Percentiles rank a stretch among this genome's conserved stretches.
These are phyloP conservation scores for Sinella curviseta DNA, from an alignment of 1,140 invertebrate species.

Conservation along the genomic window DNA sequence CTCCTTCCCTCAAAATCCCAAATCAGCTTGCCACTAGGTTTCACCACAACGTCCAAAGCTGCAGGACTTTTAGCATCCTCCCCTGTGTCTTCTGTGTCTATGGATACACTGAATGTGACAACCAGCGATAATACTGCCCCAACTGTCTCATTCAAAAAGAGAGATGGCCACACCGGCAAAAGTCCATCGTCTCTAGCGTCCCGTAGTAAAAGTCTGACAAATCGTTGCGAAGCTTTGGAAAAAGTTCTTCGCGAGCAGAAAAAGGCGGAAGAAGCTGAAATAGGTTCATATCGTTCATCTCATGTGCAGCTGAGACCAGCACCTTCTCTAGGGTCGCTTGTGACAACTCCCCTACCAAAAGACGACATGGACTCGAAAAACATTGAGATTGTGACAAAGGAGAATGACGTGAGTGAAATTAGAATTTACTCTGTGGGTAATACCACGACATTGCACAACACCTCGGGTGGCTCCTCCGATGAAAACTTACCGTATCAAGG, in stretches of 20 bases:
- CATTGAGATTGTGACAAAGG: conserved; percentile 48
- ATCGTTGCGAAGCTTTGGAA: conserved; percentile 44
- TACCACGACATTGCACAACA: not conserved
- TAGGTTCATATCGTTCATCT: too few relatives aligned
- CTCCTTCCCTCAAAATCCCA: conserved; percentile 39
- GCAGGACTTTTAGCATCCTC: not conserved
- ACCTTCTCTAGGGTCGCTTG: too few relatives aligned
- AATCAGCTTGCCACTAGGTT: conserved; percentile 39
- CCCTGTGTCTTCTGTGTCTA: not conserved
- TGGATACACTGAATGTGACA: not conserved
- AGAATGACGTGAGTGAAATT: conserved; percentile 47
- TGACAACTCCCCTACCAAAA: not conserved
- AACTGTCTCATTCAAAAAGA: too few relatives aligned
- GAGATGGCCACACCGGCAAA: not conserved
- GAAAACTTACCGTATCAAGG: conserved; percentile 6
- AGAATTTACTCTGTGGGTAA: conserved; percentile 43
- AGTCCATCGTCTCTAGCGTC: not conserved
- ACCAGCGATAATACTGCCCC: not conserved
- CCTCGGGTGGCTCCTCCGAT: not conserved
- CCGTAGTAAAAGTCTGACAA: conserved; percentile 40
- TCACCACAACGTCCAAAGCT: conserved; percentile 21
- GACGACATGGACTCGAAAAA: conserved; percentile 31
- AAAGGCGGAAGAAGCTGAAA: not conserved
- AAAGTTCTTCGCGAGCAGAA: conserved; percentile 34
- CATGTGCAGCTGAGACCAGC: not conserved